Evolutionary conservation across 2,888 invertebrate genomes (phyloP).

Genomic region (Glaucopsyche alexis): DNA sequence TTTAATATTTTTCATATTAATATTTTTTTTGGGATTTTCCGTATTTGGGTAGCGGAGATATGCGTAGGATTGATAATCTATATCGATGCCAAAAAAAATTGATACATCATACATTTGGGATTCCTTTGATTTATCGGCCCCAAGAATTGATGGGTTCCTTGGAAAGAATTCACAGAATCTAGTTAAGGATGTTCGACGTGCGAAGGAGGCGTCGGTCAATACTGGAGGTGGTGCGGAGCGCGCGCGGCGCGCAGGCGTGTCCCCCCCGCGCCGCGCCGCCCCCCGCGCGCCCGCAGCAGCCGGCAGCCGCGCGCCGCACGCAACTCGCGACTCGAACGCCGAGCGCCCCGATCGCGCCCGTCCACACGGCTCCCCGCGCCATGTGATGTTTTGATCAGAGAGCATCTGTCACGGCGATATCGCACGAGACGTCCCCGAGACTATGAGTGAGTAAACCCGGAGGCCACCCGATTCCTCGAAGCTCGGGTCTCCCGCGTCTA

Average conservation of each 20-base stretch:
- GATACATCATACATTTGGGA: slow-evolving; percentile 20
- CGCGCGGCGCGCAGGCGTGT: slow-evolving; percentile 69
- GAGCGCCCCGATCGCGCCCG: slow-evolving; percentile 74
- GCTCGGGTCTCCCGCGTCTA: not conserved
- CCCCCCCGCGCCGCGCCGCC: slow-evolving; percentile 45
- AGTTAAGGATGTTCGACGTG: slow-evolving; percentile 78
- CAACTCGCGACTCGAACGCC: slow-evolving; percentile 77
- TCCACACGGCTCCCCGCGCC: slow-evolving; percentile 59
- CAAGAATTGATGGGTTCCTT: slow-evolving; percentile 72
- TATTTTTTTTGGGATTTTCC: not conserved
- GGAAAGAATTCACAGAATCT: slow-evolving; percentile 73
- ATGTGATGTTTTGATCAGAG: slow-evolving; percentile 78
- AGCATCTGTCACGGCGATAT: slow-evolving; percentile 55
- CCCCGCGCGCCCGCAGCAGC: slow-evolving; percentile 48
- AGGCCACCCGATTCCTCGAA: slow-evolving; percentile 38
- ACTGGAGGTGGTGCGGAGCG: slow-evolving; percentile 76
- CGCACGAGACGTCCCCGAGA: slow-evolving; percentile 46
- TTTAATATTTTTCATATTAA: not conserved
- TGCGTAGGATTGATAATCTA: not conserved
- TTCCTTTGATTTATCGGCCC: slow-evolving; percentile 35
- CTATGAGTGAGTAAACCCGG: slow-evolving; percentile 59
- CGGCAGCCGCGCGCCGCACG: slow-evolving; percentile 64
- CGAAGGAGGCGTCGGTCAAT: slow-evolving; percentile 79
- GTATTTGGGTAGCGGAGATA: not conserved
- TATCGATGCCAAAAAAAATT: not conserved